Base-by-base conservation (phyloP, 2,888 invertebrate genomes). In the Heterodera filipjevi region DNA sequence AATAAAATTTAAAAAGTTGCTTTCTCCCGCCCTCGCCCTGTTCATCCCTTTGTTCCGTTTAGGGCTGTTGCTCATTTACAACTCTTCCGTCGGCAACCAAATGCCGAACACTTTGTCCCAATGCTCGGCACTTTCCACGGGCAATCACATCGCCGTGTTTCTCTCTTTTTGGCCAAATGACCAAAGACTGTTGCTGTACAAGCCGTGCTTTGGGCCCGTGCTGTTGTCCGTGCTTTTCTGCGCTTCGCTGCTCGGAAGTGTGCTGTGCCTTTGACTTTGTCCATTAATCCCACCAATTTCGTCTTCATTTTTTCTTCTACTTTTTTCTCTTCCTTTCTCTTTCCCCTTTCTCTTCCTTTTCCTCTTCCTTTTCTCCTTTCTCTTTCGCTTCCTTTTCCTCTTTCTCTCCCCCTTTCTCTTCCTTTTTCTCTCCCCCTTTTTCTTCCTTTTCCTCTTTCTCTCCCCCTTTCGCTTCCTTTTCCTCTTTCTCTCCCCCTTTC, bases 321-420 rank as follows among this genome's bases (percentile, higher is more conserved):
- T n/a, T n/a, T n/a, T n/a, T n/a, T n/a, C n/a, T n/a, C n/a, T n/a
- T n/a, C n/a, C n/a, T n/a, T 68, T 68, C 39, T 22, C 39, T 70
- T 8, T 66, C 66, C 1, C 33, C 30, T 30, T 30, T 66, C 33
- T 66, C 33, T 8, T 32, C 35, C 22, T 70, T 70, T 70, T 70
- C 44, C 44, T 32, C 71, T 49, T 33, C 49, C 71, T 71, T 71
- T 49, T 30, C 49, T 71, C 49, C 49, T 33, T 71, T 71, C 71
- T 70, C 30, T 30, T 30, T 66, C 33, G 30, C 33, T 8, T 32
- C 35, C 22, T 70, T 70, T 70, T 70, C 44, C 44, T 32, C 71
- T 49, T 33, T n/a, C n/a, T n/a, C n/a, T n/a, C n/a, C n/a, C n/a
- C n/a, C n/a, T n/a, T n/a, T n/a, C n/a, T n/a, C n/a, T n/a, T n/a